These are phyloP conservation scores for Piezodorus guildinii DNA, from an alignment of 1,140 invertebrate genomes.

Conservation along the genomic window DNA sequence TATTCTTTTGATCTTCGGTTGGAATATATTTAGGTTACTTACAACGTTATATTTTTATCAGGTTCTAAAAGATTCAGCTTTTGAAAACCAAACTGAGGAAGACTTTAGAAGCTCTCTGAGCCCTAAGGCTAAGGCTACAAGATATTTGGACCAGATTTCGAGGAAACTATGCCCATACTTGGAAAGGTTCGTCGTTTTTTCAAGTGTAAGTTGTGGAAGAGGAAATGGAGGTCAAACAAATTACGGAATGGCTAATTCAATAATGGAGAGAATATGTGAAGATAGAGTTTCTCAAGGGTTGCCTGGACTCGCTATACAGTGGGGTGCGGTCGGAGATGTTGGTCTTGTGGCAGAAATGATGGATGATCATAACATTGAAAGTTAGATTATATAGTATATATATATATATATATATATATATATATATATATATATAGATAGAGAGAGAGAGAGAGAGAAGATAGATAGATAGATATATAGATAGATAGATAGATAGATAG, in stretches of 20 bases:
- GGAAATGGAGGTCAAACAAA: conserved; percentile 83
- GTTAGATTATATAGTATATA: too few species aligned
- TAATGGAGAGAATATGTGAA: conserved; percentile 62
- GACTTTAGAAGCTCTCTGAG: conserved; percentile 42
- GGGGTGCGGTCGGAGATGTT: conserved; percentile 57
- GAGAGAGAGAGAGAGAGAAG: too few species aligned
- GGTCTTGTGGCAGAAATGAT: conserved; percentile 69
- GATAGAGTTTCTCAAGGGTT: conserved; percentile 42
- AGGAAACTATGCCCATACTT: conserved; percentile 42
- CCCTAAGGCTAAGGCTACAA: conserved; percentile 49
- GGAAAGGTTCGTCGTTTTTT: conserved; percentile 63
- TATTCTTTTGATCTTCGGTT: conserved; percentile 28
- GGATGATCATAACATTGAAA: conserved; percentile 56
- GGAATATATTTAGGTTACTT: conserved; percentile 27
- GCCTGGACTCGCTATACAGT: conserved; percentile 55
- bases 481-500: too few species aligned
- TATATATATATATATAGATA: too few species aligned
- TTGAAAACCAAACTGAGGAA: conserved; percentile 48
- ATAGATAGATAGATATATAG: too few species aligned
- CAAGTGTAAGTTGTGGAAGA: conserved; percentile 74
- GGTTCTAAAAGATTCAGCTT: conserved; percentile 47
- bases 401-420: too few species aligned
- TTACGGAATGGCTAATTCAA: conserved; percentile 65
- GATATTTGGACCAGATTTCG: conserved; percentile 45
- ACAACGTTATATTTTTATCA: conserved; percentile 33